phyloP scores from a whole-genome alignment of 2,797 vertebrate genomes.

The Bryconaethiops microstoma region DNA sequence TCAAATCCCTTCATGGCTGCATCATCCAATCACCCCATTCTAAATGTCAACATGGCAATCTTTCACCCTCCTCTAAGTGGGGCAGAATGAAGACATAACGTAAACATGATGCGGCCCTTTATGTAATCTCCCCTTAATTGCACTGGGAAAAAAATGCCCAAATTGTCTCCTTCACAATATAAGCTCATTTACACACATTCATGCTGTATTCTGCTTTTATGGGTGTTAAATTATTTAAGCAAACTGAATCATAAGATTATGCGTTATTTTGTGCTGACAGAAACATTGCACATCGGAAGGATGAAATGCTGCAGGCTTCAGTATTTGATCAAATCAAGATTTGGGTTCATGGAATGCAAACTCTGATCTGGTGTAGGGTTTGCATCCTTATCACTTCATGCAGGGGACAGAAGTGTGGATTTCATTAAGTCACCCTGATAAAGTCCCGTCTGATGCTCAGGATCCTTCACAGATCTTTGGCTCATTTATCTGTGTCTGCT shows the following conservation, averaged over 20 bases:
- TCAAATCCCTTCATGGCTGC: conserved; percentile 7
- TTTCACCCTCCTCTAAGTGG: conserved; percentile 35
- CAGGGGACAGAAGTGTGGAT: conserved; percentile 9
- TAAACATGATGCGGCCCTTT: conserved; percentile 18
- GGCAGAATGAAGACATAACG: conserved; percentile 34
- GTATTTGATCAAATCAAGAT: conserved; percentile 51
- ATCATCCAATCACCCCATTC: conserved; percentile 28
- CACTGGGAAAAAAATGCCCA: background rate
- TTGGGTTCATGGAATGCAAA: conserved; percentile 44
- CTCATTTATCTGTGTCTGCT: conserved; percentile 1
- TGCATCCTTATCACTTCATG: conserved; percentile 35
- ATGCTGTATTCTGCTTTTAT: background rate
- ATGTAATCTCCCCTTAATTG: conserved; percentile 11
- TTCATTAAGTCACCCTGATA: conserved; percentile 38
- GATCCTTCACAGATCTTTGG: conserved; percentile 12
- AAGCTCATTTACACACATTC: background rate
- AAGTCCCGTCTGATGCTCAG: conserved; percentile 16
- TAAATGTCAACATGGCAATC: conserved; percentile 41
- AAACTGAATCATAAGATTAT: background rate
- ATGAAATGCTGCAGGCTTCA: conserved; percentile 28
- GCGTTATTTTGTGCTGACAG: conserved; percentile 21
- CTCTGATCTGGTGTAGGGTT: conserved; percentile 30
- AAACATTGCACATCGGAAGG: conserved; percentile 1
- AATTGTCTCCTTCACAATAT: background rate
- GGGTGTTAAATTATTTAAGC: background rate